Conservation (phyloP, 2,113 vertebrate genomes). For the Grus americana region DNA sequence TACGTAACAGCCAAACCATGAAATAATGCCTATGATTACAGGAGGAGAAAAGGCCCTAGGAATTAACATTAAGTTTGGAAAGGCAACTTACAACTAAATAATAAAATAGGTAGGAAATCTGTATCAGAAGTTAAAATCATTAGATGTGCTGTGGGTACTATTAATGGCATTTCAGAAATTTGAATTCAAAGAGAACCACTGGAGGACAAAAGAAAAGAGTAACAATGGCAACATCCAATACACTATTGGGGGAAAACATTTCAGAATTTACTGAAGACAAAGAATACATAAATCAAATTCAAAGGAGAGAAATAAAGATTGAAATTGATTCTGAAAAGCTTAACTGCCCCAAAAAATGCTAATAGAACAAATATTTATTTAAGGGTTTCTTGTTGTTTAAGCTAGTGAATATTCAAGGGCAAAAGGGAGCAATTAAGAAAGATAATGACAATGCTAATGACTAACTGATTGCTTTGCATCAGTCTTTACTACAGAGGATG, state of each 20-base stretch:
- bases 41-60: not conserved
- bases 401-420: not conserved
- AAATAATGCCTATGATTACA: not conserved
- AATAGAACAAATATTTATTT: not conserved
- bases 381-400: not conserved
- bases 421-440: slow-evolving; percentile 8
- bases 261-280: not conserved
- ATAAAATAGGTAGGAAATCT: not conserved
- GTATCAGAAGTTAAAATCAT: not conserved
- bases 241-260: not conserved
- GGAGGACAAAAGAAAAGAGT: not conserved
- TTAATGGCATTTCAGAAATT: not conserved
- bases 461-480: not conserved
- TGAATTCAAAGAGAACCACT: not conserved
- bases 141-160: not conserved
- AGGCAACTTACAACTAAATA: not conserved
- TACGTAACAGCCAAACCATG: not conserved
- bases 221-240: not conserved
- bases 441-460: not conserved
- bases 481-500: not conserved
- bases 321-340: not conserved
- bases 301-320: not conserved
- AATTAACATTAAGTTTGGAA: not conserved
- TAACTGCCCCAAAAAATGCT: not conserved
- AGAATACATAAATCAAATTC: not conserved